phyloP scores from a whole-genome alignment of 2,797 vertebrate genomes.

The Falco concolor region DNA sequence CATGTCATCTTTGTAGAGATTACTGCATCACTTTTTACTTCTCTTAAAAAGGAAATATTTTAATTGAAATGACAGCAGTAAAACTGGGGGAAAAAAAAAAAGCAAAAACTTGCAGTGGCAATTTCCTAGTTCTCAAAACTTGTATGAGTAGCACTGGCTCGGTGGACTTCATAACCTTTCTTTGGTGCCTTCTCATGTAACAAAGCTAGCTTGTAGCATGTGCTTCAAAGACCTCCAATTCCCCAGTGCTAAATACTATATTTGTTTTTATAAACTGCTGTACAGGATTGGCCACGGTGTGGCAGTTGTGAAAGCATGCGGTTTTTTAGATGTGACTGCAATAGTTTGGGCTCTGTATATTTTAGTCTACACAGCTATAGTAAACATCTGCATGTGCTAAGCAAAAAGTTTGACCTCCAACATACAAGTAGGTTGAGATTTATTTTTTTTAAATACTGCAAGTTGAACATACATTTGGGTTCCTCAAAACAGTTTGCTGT shows the following conservation, averaged over 20 bases:
- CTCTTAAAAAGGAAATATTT: background rate
- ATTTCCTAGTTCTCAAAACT: background rate
- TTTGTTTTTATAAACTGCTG: background rate
- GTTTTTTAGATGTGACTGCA: background rate
- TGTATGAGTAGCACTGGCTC: background rate
- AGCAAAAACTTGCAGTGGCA: background rate
- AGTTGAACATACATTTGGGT: background rate
- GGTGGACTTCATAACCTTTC: background rate
- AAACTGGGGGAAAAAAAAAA: background rate
- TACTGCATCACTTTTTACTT: background rate
- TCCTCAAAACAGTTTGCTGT: background rate
- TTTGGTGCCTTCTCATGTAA: background rate
- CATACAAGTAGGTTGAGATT: background rate
- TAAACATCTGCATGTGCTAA: background rate
- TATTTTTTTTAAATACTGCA: background rate
- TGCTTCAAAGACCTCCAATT: background rate
- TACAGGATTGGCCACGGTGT: background rate
- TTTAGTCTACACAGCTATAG: background rate
- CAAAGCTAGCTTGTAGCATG: background rate
- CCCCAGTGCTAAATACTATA: too few relatives aligned
- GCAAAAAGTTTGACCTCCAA: background rate
- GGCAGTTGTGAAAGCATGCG: background rate
- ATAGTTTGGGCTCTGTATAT: background rate
- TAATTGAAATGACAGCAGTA: background rate
- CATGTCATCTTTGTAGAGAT: background rate